phyloP scores from a whole-genome alignment of 2,797 vertebrate genomes.

The Gadopsis marmoratus region DNA sequence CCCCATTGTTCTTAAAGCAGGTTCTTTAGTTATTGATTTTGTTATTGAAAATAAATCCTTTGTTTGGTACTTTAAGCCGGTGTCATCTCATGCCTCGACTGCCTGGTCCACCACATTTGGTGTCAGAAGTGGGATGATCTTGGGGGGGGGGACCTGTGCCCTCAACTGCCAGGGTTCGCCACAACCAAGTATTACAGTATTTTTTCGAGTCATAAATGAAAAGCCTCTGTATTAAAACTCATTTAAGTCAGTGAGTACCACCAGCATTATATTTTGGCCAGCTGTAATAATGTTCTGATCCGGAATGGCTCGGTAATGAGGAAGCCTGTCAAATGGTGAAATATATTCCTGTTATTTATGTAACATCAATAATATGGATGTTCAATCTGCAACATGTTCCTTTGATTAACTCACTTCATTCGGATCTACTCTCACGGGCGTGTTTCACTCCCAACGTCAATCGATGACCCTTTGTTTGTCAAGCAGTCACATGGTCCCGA shows the following conservation, averaged over 20 bases:
- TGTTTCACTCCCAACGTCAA: conserved; percentile 67
- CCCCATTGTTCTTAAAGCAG: no score
- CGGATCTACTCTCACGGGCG: conserved; percentile 72
- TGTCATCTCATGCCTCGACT: no score
- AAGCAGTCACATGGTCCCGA: conserved; percentile 69
- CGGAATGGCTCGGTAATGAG: conserved; percentile 60
- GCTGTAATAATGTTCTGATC: conserved; percentile 47
- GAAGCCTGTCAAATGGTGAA: conserved; percentile 69
- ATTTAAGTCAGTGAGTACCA: conserved; percentile 5
- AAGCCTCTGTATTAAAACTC: conserved; percentile 6
- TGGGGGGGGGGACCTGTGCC: no score
- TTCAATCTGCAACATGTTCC: conserved; percentile 73
- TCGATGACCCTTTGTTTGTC: conserved; percentile 74
- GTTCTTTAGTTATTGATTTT: no score
- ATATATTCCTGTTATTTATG: conserved; percentile 80
- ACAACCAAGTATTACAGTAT: background rate
- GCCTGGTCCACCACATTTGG: no score
- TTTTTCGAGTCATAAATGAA: background rate
- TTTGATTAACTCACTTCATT: conserved; percentile 85
- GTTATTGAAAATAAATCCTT: no score
- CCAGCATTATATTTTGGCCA: conserved; percentile 25
- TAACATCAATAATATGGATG: conserved; percentile 81
- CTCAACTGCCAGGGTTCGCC: no score
- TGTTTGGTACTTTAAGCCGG: no score
- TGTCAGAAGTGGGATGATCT: no score